phyloP scores from a whole-genome alignment of 2,888 invertebrate genomes.

The Erebia aethiops region DNA sequence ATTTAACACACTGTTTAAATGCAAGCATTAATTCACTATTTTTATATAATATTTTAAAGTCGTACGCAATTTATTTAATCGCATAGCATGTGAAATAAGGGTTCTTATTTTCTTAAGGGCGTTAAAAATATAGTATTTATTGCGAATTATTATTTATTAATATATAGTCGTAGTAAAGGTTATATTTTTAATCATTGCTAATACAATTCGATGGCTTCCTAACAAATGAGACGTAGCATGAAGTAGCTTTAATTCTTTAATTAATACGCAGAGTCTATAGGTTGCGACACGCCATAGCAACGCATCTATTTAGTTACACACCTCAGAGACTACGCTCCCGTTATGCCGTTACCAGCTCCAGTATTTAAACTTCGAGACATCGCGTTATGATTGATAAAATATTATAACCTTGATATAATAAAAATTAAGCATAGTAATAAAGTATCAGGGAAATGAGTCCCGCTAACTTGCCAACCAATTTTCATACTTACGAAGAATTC shows the following conservation, averaged over 20 bases:
- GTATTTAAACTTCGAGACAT: no score
- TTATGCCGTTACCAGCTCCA: not conserved
- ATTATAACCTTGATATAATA: no score
- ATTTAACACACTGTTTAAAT: not conserved
- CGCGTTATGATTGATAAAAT: no score
- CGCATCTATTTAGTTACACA: not conserved
- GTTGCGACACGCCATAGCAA: conserved; percentile 28
- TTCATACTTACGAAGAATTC: no score
- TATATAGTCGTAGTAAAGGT: conserved; percentile 6
- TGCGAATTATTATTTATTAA: not conserved
- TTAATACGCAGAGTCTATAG: conserved; percentile 29
- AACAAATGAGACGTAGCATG: conserved; percentile 18
- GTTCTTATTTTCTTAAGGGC: not conserved
- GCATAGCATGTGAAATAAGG: not conserved
- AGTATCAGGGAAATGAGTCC: no score
- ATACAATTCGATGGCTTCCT: conserved; percentile 16
- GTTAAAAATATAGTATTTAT: not conserved
- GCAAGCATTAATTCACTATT: not conserved
- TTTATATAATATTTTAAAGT: not conserved
- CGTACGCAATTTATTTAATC: not conserved
- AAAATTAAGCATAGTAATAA: no score
- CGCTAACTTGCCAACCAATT: no score
- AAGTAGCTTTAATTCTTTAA: conserved; percentile 24
- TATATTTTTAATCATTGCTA: conserved; percentile 16
- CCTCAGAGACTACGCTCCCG: not conserved